phyloP scores from a whole-genome alignment of 2,888 invertebrate genomes.

The Eupithecia exiguata region DNA sequence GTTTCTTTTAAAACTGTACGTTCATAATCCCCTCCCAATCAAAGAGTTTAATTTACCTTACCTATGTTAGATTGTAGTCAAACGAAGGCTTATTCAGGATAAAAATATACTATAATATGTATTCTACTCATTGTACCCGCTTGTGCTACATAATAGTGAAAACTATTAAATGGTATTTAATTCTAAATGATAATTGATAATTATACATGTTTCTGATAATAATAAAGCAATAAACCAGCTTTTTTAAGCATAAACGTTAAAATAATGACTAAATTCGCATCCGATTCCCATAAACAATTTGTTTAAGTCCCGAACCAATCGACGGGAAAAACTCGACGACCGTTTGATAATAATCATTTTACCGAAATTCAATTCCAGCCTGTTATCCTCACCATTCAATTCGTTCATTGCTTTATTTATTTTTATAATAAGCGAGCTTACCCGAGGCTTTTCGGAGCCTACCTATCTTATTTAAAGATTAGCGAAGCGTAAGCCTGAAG shows the following conservation, averaged over 20 bases:
- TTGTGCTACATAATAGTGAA: too few relatives aligned
- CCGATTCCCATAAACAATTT: conserved; percentile 48
- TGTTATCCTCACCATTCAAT: conserved; percentile 41
- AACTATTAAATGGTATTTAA: too few relatives aligned
- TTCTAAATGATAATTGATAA: background rate
- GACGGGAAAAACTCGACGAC: conserved; percentile 49
- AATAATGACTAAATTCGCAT: conserved; percentile 34
- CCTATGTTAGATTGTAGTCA: too few relatives aligned
- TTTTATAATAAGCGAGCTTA: conserved; percentile 40
- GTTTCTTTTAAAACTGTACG: too few relatives aligned
- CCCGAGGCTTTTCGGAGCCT: conserved; percentile 38
- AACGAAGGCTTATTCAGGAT: too few relatives aligned
- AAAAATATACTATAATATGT: too few relatives aligned
- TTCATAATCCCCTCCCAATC: too few relatives aligned
- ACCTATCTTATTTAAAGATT: conserved; percentile 38
- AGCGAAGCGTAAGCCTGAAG: conserved; percentile 27
- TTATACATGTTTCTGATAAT: background rate
- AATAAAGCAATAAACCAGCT: background rate
- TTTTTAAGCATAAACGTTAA: background rate
- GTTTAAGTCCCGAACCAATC: conserved; percentile 51
- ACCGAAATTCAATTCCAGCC: conserved; percentile 50
- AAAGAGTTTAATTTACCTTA: too few relatives aligned
- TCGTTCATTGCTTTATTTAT: conserved; percentile 45
- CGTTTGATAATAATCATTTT: conserved; percentile 53
- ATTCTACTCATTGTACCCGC: too few relatives aligned